These are phyloP conservation scores for Conomelus anceps DNA, from an alignment of 2,888 invertebrate species.

Conservation along the genomic window DNA sequence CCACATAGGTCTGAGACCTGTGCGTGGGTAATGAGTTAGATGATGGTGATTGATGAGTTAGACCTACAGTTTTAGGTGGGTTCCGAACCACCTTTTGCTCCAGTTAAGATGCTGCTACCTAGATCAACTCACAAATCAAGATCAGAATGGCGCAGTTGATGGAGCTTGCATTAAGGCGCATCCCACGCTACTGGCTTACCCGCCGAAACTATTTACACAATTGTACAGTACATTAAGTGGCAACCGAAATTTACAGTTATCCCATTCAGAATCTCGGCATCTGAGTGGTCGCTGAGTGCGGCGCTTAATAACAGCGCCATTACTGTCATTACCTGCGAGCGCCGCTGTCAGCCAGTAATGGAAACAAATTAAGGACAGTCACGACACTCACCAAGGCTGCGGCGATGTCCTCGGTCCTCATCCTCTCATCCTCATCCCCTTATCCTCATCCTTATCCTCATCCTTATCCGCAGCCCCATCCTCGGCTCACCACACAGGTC, in stretches of 20 bases:
- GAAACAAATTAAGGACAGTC: background rate
- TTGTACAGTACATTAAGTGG: background rate
- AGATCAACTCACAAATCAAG: background rate
- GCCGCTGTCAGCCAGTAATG: background rate
- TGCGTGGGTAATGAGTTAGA: too few species aligned
- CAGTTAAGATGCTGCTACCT: too few species aligned
- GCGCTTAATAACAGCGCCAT: background rate
- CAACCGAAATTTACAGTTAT: background rate
- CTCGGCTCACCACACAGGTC: background rate
- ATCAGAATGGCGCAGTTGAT: background rate
- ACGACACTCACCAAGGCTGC: background rate
- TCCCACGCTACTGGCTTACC: background rate
- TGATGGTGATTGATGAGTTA: too few species aligned
- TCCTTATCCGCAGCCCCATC: too few species aligned
- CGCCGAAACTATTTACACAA: background rate
- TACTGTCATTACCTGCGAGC: background rate
- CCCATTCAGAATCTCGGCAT: background rate
- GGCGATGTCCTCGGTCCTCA: background rate
- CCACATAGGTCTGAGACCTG: too few species aligned
- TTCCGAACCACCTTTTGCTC: too few species aligned
- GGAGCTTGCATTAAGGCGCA: background rate
- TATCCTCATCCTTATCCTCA: too few species aligned
- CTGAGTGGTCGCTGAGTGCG: background rate
- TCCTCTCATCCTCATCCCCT: too few species aligned
- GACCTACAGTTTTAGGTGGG: too few species aligned